Conservation (phyloP, 2,888 invertebrate genomes). For the Leptopilina syphax region DNA sequence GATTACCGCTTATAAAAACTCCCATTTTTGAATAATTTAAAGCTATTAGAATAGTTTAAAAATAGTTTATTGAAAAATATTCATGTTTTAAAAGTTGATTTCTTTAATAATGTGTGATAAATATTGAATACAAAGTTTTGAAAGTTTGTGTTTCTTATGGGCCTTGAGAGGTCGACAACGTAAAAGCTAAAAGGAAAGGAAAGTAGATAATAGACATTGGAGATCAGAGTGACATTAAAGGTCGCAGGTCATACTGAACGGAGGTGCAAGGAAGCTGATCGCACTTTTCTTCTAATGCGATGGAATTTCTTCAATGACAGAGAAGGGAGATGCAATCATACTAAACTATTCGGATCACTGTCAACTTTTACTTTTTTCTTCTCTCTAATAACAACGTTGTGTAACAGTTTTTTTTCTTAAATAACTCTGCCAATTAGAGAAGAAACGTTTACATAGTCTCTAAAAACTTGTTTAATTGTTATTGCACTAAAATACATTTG, state of each 20-base stretch:
- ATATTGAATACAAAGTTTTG: background rate
- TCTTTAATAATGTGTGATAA: too few relatives aligned
- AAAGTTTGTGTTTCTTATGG: slow-evolving; percentile 3
- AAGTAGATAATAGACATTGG: slow-evolving; percentile 17
- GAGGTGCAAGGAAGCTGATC: slow-evolving; percentile 3
- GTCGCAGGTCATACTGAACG: slow-evolving; percentile 9
- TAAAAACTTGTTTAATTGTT: too few relatives aligned
- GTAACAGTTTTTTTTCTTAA: background rate
- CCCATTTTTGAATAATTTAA: too few relatives aligned
- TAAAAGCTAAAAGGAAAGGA: background rate
- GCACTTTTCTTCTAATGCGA: background rate
- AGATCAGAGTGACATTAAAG: slow-evolving; percentile 15
- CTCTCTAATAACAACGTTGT: background rate
- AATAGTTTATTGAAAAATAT: too few relatives aligned
- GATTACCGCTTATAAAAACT: too few relatives aligned
- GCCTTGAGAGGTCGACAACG: slow-evolving; percentile 2
- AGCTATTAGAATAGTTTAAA: too few relatives aligned
- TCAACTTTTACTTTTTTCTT: slow-evolving; percentile 13
- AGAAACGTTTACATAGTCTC: too few relatives aligned
- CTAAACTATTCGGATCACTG: slow-evolving; percentile 9
- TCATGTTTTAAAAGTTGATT: too few relatives aligned
- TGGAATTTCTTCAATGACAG: slow-evolving; percentile 3
- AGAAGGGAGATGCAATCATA: background rate
- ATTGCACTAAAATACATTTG: too few relatives aligned
- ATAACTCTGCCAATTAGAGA: background rate